Base-by-base conservation (phyloP, 2,797 vertebrate genomes). In the Myotis planiceps region DNA sequence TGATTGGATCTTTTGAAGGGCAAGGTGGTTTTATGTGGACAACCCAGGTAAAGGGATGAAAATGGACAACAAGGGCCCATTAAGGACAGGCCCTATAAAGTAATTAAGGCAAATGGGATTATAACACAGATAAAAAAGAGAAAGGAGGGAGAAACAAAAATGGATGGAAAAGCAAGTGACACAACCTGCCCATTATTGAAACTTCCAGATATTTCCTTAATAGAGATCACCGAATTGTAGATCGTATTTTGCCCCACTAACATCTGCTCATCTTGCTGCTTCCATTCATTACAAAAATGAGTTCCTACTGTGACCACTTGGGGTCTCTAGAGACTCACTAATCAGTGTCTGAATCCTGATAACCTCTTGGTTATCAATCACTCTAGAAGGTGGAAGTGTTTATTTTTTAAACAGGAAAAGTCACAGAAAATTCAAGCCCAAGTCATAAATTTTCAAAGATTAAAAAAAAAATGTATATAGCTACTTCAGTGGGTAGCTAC, bases 281-380 rank as follows among this genome's bases (percentile, higher is more conserved):
- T 82, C 27, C 65, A 7, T 4, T 95, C 58, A 21, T 12, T 34
- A 51, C 27, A 55, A 85, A 90, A 78, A 39, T 19, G 27, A 74
- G 51, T 94, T 94, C 80, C 82, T 53, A 2, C 58, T 72, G 6
- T 34, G 32, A 88, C 88, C 97, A 92, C 92, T 95, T 95, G 97
- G 90, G 94, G 95, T 74, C 96, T 71, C 94, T 71, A 94, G 95
- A 97, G 95, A 96, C 60, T 94, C 93, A 90, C 75, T 0, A 60
- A 97, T 90, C 58, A 69, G n/a, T 42, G 34, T 86, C 74, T 76
- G 90, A 89, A 91, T 34, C 18, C 37, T 5, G 12, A 9, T 60
- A 29, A 5, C 51, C 10, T 53, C 13, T 65, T 37, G 10, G 9
- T 37, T 65, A 74, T 47, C 80, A 53, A 34, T 60, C 37, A 8